phyloP scores from a whole-genome alignment of 2,113 vertebrate species.

The Microtus ochrogaster region DNA sequence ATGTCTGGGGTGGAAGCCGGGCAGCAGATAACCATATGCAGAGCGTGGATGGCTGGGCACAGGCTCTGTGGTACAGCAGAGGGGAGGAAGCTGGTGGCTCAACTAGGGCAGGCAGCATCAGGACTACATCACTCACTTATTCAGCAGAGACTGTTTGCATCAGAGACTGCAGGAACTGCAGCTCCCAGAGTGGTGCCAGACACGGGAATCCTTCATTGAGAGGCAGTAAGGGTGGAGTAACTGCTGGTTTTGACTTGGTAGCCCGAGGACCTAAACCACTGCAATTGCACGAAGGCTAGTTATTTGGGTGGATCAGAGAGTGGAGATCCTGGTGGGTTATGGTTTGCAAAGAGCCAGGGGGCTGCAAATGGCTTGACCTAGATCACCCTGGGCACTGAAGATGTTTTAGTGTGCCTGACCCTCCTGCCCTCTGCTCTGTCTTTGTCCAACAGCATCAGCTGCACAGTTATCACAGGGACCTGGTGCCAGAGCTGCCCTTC shows the following conservation, averaged over 20 bases:
- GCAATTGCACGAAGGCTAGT: not conserved
- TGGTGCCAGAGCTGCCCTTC: not conserved
- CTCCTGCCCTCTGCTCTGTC: not conserved
- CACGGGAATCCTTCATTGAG: not conserved
- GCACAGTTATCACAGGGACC: not conserved
- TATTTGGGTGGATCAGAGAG: not conserved
- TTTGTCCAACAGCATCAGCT: not conserved
- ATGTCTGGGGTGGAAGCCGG: not conserved
- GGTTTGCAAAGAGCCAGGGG: not conserved
- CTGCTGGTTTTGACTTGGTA: not conserved
- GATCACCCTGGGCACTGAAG: not conserved
- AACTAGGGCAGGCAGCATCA: not conserved
- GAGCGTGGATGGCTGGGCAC: not conserved
- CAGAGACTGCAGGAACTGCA: not conserved
- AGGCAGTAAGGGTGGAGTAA: not conserved
- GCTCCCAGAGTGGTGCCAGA: not conserved
- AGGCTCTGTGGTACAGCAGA: not conserved
- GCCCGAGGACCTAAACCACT: not conserved
- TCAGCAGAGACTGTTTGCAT: accelerated
- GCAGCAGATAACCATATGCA: not conserved
- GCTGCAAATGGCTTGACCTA: not conserved
- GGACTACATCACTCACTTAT: not conserved
- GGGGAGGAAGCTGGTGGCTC: not conserved
- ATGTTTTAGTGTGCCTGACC: not conserved
- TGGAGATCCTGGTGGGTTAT: not conserved